A percentile compares a stretch with the other conserved stretches of the same genome.
phyloP scores from a whole-genome alignment of 53 echinoderm and acorn worm genomes.

The Paelopatides confundens region DNA sequence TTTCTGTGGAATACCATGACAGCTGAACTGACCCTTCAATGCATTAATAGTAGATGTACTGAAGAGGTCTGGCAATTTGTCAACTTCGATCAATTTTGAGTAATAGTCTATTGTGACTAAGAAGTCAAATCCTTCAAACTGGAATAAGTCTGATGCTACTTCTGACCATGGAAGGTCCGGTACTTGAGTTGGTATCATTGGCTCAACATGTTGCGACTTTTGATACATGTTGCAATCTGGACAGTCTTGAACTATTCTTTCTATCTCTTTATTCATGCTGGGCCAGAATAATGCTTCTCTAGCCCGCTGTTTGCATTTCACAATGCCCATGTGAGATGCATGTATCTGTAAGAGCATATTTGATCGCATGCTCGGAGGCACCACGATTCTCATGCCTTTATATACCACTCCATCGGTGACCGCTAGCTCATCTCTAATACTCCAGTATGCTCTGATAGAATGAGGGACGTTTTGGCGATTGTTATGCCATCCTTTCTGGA shows the following conservation, averaged over 20 bases:
- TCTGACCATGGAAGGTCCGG: constrained; percentile 63
- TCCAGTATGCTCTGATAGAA: constrained; percentile 58
- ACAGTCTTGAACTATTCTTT: no score
- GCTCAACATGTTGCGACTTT: no score
- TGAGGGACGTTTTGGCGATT: constrained; percentile 65
- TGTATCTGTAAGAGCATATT: constrained; percentile 42
- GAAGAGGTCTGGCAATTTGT: constrained; percentile 24
- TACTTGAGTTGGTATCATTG: no score
- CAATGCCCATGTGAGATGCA: constrained; percentile 58
- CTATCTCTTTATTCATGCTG: no score
- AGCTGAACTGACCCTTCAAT: constrained; percentile 64
- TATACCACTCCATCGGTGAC: constrained; percentile 61
- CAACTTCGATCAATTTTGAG: constrained; percentile 73
- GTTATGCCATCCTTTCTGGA: constrained; percentile 80
- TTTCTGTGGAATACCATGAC: constrained; percentile 69
- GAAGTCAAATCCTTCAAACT: constrained; percentile 34
- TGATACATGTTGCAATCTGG: no score
- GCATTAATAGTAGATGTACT: constrained; percentile 43
- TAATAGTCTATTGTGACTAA: no score
- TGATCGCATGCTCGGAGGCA: constrained; percentile 48
- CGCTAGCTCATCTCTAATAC: constrained; percentile 63
- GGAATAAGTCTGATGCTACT: constrained; percentile 65
- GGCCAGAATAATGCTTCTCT: constrained; percentile 72
- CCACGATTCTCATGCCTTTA: constrained; percentile 67
- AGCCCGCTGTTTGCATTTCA: constrained; percentile 65